A percentile compares a stretch with the other conserved stretches of the same genome.
phyloP scores from a whole-genome alignment of 2,113 vertebrate species.

The Plectropomus leopardus region DNA sequence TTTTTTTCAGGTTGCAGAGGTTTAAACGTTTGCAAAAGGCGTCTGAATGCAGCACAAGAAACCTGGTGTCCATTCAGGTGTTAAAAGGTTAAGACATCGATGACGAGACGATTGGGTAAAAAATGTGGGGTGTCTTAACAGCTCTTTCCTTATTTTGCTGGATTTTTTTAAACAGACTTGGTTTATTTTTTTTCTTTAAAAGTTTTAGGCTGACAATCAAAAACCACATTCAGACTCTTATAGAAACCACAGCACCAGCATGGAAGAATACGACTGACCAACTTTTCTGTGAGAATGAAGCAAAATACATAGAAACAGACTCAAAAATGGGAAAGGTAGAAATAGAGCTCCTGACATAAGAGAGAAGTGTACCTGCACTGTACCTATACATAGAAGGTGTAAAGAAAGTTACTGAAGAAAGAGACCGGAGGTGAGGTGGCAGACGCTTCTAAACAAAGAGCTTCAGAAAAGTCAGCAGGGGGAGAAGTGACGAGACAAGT shows the following conservation, averaged over 20 bases:
- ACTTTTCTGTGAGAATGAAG: neutral
- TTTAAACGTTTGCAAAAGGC: no score
- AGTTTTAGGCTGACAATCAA: neutral
- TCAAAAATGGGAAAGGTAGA: neutral
- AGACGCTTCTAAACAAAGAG: conserved; percentile 28
- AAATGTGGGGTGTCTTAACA: no score
- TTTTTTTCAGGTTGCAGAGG: no score
- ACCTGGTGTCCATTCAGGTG: no score
- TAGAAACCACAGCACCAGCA: neutral
- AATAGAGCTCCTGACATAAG: neutral
- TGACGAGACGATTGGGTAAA: no score
- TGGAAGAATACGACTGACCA: neutral
- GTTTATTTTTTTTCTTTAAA: no score
- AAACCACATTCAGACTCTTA: neutral
- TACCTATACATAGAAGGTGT: neutral
- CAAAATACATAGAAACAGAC: neutral
- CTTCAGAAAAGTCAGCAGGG: conserved; percentile 28
- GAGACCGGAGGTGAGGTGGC: neutral
- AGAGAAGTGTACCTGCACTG: neutral
- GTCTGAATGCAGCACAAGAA: no score
- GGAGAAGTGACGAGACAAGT: conserved; percentile 2
- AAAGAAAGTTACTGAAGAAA: conserved; percentile 16
- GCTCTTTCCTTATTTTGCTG: no score
- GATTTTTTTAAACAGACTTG: neutral
- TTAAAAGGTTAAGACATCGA: no score